Percentiles rank a stretch among this genome's conserved stretches.
These are phyloP conservation scores for Brachylomia viminalis DNA, from an alignment of 2,888 invertebrate species.

Conservation along the genomic window DNA sequence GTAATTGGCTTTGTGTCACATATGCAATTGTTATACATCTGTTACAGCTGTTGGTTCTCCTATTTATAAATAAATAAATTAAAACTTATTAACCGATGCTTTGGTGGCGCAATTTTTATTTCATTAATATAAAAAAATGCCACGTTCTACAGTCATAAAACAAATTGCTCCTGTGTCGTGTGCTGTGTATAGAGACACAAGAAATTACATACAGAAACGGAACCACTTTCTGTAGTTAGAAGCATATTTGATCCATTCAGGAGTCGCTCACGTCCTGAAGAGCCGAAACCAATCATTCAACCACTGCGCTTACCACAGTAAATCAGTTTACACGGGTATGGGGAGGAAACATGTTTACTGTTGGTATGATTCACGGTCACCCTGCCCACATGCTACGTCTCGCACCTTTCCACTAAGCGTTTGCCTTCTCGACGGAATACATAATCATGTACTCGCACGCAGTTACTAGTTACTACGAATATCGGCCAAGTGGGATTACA, in stretches of 20 bases:
- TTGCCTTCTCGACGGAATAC: conserved; percentile 16
- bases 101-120: neutral
- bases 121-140: neutral
- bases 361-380: neutral
- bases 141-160: neutral
- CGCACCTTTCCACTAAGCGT: neutral
- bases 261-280: no score
- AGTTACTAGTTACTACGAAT: neutral
- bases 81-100: neutral
- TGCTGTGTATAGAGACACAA: neutral
- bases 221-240: neutral
- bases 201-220: no score
- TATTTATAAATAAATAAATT: no score
- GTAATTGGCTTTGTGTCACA: no score
- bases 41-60: no score
- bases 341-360: neutral
- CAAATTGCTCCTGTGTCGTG: neutral
- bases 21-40: no score
- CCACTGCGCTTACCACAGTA: no score
- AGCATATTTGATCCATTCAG: neutral
- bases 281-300: no score
- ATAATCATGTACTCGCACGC: conserved; percentile 11
- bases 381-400: neutral
- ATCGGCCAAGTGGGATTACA: conserved; percentile 1
- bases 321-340: neutral